Base-by-base conservation (phyloP, 2,113 vertebrate genomes). In the Xenus cinereus region DNA sequence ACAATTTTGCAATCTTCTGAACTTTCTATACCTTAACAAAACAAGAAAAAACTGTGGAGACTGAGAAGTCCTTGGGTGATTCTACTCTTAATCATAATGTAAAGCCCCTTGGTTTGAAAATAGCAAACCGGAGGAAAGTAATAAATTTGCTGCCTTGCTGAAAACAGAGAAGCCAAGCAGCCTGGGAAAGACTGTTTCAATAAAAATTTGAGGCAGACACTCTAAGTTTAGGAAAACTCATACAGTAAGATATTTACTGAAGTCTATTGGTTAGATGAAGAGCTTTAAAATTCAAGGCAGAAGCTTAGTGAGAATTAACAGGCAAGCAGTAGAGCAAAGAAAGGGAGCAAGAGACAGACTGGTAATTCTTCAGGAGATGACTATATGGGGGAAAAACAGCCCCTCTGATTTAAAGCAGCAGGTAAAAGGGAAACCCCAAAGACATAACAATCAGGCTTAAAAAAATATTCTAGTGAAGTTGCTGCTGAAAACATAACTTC, bases 301-400 rank as follows among this genome's bases (percentile, higher is more conserved):
- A 81, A 76, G 57, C 37, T 68, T 43, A 37, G 5, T 35, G 9
- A 77, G 41, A 88, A 81, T 41, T 84, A 62, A 57, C 8, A 56
- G 33, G 53, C 37, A 85, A 76, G 24, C 18, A 84, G 33, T 1
- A 83, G 27, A 43, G 37, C 14, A 80, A 62, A 45, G 39, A 45
- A 35, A 46, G 35, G 45, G 16, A 87, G 35, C 12, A 71, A 71
- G 27, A 80, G 32, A 30, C 24, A 69, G 23, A 33, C 20, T 7
- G 19, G 15, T 46, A 46, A 67, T 66, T 79, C 62, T 75, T 71
- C 57, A 43, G 37, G 41, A 35, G 14, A 21, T 4, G 5, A 53
- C 16, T 43, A 8, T 4, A 13, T 4, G 4, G 16, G 30, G 14
- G 4, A 7, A 12, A 17, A 48, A 15, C 9, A 4, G 6, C 5